A percentile compares a stretch with the other conserved stretches of the same genome.
These are phyloP conservation scores for Brachypalpus laphriformis DNA, from an alignment of 2,888 invertebrate genomes.

Conservation along the genomic window DNA sequence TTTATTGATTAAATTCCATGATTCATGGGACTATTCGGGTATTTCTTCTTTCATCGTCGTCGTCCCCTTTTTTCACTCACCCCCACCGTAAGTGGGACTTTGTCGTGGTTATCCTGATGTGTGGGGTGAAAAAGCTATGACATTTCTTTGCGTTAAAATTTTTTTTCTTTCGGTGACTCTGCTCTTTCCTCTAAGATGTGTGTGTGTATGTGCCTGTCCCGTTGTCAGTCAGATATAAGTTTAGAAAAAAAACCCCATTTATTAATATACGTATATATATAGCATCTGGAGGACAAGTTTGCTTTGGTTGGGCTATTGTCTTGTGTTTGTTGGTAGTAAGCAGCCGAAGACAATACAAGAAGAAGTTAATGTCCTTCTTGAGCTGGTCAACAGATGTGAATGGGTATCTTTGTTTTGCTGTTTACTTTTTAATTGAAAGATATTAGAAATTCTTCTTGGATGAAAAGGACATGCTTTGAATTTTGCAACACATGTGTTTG, in stretches of 20 bases:
- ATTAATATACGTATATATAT: constrained; percentile 8
- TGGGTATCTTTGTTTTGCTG: not conserved
- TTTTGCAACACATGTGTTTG: constrained; percentile 24
- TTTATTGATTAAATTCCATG: constrained; percentile 73
- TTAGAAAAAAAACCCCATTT: constrained; percentile 31
- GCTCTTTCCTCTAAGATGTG: constrained; percentile 2
- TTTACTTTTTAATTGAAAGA: constrained; percentile 28
- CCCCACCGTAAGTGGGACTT: constrained; percentile 1
- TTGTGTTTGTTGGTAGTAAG: not conserved
- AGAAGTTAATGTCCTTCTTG: constrained; percentile 2
- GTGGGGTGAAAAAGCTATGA: not conserved
- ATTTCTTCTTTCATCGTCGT: constrained; percentile 23
- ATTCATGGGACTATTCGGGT: constrained; percentile 62
- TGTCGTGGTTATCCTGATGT: not conserved
- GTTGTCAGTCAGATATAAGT: not conserved
- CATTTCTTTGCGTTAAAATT: not conserved
- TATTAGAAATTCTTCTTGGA: constrained; percentile 29
- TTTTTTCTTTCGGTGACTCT: not conserved
- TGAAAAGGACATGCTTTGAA: constrained; percentile 3
- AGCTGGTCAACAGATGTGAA: constrained; percentile 5
- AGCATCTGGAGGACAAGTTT: not conserved
- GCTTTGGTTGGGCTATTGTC: not conserved
- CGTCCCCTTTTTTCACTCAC: not conserved
- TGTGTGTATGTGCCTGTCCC: constrained; percentile 8
- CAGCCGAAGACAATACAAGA: not conserved